phyloP scores from a whole-genome alignment of 2,888 invertebrate species.

The Seira ritae region DNA sequence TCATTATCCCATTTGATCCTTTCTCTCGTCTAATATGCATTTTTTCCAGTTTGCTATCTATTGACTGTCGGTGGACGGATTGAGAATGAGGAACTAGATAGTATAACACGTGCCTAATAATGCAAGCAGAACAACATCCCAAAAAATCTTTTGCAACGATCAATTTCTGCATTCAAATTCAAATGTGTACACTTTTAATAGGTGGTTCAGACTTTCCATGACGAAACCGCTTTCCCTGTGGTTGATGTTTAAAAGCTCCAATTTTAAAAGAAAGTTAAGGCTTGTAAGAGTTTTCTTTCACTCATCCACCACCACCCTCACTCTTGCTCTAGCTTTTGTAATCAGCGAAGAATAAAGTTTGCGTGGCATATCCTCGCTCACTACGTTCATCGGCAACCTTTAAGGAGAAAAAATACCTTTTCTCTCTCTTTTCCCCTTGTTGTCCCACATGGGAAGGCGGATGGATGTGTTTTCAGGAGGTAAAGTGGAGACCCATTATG shows the following conservation, averaged over 20 bases:
- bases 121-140: constrained; percentile 9
- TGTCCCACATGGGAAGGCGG: constrained; percentile 53
- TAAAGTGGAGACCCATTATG: constrained; percentile 63
- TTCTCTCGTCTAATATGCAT: background rate
- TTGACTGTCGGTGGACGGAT: background rate
- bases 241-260: background rate
- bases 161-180: constrained; percentile 50
- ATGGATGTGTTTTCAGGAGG: constrained; percentile 39
- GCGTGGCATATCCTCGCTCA: background rate
- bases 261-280: background rate
- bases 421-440: background rate
- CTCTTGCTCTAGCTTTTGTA: background rate
- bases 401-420: background rate
- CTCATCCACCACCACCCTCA: background rate
- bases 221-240: background rate
- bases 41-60: background rate
- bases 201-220: background rate
- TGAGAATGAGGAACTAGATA: constrained; percentile 1
- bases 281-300: background rate
- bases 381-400: background rate
- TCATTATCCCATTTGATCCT: constrained; percentile 62
- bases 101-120: constrained; percentile 55
- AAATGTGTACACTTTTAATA: constrained; percentile 26
- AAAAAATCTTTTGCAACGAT: constrained; percentile 26
- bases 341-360: constrained; percentile 4